phyloP scores from a whole-genome alignment of 2,797 vertebrate genomes.

The Stomatorhinus walkeri region DNA sequence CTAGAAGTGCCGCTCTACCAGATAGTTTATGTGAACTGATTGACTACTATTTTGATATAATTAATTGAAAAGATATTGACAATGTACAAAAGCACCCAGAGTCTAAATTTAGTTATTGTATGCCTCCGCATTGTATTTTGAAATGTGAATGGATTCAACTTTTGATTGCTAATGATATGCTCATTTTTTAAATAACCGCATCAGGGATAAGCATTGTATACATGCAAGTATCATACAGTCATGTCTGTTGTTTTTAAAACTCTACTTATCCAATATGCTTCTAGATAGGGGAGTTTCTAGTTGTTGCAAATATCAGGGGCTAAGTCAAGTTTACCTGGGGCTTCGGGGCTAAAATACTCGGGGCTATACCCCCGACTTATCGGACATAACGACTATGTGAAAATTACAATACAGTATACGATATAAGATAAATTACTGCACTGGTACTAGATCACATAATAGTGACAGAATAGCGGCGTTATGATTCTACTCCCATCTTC shows the following conservation, averaged over 20 bases:
- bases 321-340: not conserved
- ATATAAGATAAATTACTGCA: not conserved
- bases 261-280: not conserved
- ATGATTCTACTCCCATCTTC: not conserved
- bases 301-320: not conserved
- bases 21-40: not conserved
- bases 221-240: not conserved
- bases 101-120: not conserved
- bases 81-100: not conserved
- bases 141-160: not conserved
- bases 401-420: not conserved
- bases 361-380: not conserved
- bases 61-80: not conserved
- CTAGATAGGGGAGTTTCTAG: not conserved
- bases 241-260: not conserved
- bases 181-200: not conserved
- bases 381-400: not conserved
- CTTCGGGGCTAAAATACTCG: not conserved
- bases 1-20: not conserved
- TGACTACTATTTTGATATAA: not conserved
- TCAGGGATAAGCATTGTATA: not conserved
- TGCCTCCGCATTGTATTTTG: not conserved
- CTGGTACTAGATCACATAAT: not conserved
- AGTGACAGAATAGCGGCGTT: not conserved
- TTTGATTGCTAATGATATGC: not conserved